Base-by-base conservation (phyloP, 2,113 vertebrate species). In the Canis aureus region DNA sequence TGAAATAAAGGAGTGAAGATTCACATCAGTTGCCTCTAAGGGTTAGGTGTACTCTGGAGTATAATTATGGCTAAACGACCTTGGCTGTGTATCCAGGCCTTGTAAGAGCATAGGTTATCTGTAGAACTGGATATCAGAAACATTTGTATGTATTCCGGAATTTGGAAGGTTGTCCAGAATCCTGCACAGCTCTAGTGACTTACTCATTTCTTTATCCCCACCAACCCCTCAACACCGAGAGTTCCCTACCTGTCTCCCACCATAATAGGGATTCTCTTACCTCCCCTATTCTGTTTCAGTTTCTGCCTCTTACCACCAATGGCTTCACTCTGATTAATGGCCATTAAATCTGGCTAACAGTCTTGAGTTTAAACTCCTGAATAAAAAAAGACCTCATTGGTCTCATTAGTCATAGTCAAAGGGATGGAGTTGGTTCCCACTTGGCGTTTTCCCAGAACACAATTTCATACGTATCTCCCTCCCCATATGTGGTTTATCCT, bases 1-100 rank as follows among this genome's bases (percentile, higher is more conserved):
- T 86, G n/a, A 92, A n/a, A 90, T 88, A 69, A 22, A 94, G 82
- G 66, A 94, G 51, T 78, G 20, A 96, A 83, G 49, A 67, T 23
- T 84, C 60, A 51, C 5, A 55, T 62, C 20, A 29, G 5, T 92
- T 79, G 64, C 49, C 53, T 49, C 11, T 81, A 84, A 64, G 17
- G 51, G 13, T 32, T 76, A 8, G 43, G 69, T 51, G 29, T 91
- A 84, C 76, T 89, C 86, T 78, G 4, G 87, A 59, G 38, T 60
- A 17, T 82, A 86, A n/a, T 81, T 78, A 49, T 35, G 57, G 35
- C 53, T 80, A 55, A 87, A 67, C 2, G 97, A 69, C 35, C 19
- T 81, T 90, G 25, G 13, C 81, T 57, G 1, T 73, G 3, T 87
- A 23, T 81, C 64, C 27, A 94, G 5, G 13, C 16, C 95, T 92